A percentile compares a stretch with the other conserved stretches of the same genome.
These are phyloP conservation scores for Gadopsis bispinosus DNA, from an alignment of 2,797 vertebrate species.

Conservation along the genomic window DNA sequence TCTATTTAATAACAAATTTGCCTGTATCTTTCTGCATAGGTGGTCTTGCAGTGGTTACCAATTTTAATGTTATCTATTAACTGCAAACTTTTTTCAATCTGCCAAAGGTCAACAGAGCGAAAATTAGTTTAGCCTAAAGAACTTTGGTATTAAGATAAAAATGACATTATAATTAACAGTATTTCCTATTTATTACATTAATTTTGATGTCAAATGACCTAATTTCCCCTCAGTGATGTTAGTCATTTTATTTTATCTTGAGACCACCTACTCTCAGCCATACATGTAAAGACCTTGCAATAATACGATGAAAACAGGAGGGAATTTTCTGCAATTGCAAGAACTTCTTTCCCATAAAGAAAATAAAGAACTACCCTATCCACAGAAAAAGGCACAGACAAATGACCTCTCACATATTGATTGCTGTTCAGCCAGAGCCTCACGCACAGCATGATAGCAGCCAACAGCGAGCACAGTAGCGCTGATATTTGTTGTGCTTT, in stretches of 20 bases:
- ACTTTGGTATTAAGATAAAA: constrained; percentile 1
- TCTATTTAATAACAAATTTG: constrained; percentile 4
- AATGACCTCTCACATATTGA: constrained; percentile 77
- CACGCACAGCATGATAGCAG: constrained; percentile 65
- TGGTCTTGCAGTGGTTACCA: not conserved
- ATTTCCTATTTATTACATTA: constrained; percentile 29
- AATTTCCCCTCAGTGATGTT: constrained; percentile 1
- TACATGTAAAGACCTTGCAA: constrained; percentile 20
- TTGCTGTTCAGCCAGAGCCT: constrained; percentile 66
- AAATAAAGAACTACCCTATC: constrained; percentile 42
- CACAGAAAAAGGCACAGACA: constrained; percentile 68
- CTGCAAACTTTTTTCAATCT: not conserved
- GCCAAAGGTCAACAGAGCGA: constrained; percentile 4
- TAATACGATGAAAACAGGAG: constrained; percentile 37
- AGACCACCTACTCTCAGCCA: constrained; percentile 24
- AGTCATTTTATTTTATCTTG: constrained; percentile 18
- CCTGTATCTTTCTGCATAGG: not conserved
- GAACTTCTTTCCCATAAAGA: constrained; percentile 53
- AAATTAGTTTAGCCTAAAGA: not conserved
- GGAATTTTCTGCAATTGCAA: constrained; percentile 48
- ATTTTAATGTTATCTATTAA: constrained; percentile 10
- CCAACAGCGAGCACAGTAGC: constrained; percentile 46
- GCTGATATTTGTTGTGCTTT: constrained; percentile 63
- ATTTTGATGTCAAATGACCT: not conserved
- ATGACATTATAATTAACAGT: not conserved